phyloP scores from a whole-genome alignment of 2,797 vertebrate genomes.

The Salarias fasciatus region DNA sequence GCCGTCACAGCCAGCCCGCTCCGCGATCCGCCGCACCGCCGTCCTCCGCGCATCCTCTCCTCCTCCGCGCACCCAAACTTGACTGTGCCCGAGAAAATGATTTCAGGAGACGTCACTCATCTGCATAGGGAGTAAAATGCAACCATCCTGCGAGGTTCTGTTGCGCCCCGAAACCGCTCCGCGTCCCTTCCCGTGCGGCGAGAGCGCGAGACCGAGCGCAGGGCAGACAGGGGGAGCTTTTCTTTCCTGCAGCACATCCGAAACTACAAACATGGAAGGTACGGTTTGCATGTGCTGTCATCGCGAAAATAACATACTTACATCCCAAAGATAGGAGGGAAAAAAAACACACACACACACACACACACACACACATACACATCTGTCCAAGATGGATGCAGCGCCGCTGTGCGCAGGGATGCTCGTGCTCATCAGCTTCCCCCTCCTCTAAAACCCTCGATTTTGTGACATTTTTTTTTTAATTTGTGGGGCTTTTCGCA shows the following conservation, averaged over 20 bases:
- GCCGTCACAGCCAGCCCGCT: conserved; percentile 54
- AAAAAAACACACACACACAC: too few relatives aligned
- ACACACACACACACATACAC: conserved; percentile 34
- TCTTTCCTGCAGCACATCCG: conserved; percentile 53
- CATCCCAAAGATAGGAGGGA: conserved; percentile 48
- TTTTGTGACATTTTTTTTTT: not conserved
- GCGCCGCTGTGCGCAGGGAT: conserved; percentile 67
- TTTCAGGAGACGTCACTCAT: conserved; percentile 81
- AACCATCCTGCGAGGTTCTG: conserved; percentile 61
- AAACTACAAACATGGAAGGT: conserved; percentile 79
- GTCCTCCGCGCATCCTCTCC: conserved; percentile 25
- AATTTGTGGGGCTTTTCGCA: conserved; percentile 61
- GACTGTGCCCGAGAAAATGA: conserved; percentile 73
- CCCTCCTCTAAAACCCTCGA: conserved; percentile 7
- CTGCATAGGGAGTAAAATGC: conserved; percentile 81
- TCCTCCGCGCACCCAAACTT: conserved; percentile 77
- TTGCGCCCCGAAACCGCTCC: conserved; percentile 41
- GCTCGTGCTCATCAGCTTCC: conserved; percentile 42
- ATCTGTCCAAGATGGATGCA: conserved; percentile 80
- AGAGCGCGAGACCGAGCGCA: too few relatives aligned
- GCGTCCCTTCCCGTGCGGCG: conserved; percentile 23
- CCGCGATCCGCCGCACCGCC: conserved; percentile 35
- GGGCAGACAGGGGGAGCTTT: conserved; percentile 21
- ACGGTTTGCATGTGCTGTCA: conserved; percentile 65
- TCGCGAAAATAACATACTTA: conserved; percentile 24